Conservation (phyloP, 2,113 vertebrate species). For the Phalacrocorax aristotelis region DNA sequence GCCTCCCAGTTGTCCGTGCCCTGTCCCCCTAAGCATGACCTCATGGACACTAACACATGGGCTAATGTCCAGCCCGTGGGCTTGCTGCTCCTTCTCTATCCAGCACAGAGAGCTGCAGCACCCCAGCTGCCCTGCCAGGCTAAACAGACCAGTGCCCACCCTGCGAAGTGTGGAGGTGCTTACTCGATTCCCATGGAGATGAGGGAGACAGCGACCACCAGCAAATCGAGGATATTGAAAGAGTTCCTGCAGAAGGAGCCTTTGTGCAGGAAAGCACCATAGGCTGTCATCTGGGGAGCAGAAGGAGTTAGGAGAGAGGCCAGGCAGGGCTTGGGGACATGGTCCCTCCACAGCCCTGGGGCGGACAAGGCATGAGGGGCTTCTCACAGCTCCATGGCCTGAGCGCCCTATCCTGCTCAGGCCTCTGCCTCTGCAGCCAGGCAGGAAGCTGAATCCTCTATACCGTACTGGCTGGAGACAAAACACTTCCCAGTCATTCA, state of each 20-base stretch:
- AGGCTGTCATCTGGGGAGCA: conserved; percentile 89
- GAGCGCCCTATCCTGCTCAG: neutral
- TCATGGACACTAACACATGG: neutral
- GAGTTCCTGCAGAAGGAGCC: conserved; percentile 98
- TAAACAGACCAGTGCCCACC: neutral
- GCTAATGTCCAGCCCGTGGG: neutral
- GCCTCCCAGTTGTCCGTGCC: neutral
- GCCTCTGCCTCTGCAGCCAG: neutral
- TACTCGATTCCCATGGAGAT: conserved; percentile 94
- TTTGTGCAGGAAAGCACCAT: conserved; percentile 92
- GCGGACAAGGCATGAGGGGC: neutral
- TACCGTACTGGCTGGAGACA: neutral
- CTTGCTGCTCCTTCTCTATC: neutral
- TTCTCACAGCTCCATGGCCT: neutral
- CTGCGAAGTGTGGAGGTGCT: conserved; percentile 47
- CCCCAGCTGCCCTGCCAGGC: neutral
- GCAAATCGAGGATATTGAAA: conserved; percentile 96
- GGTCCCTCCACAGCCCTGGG: neutral
- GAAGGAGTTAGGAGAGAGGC: neutral
- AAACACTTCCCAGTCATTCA: neutral
- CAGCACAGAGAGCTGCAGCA: neutral
- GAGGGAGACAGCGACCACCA: conserved; percentile 94
- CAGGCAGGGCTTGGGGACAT: neutral
- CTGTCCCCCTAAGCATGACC: neutral
- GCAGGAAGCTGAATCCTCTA: neutral